A percentile compares a stretch with the other conserved stretches of the same genome.
Evolutionary conservation across 2,113 vertebrate species (phyloP).

Genomic region (Mobula hypostoma): DNA sequence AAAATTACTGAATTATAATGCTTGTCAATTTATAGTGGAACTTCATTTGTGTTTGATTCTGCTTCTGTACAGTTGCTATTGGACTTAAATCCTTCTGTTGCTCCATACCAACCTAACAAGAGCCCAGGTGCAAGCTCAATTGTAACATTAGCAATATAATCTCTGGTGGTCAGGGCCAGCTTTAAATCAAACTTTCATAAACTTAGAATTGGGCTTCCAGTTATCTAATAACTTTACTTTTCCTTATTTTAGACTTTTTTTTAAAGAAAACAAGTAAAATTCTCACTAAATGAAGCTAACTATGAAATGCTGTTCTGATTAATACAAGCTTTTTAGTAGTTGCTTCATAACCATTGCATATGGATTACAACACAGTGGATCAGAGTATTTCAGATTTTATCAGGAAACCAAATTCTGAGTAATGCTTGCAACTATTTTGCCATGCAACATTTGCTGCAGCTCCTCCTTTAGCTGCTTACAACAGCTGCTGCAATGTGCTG

Average conservation of each 20-base stretch:
- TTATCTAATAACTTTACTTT: not conserved
- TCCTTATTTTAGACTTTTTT: not conserved
- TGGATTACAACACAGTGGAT: not conserved
- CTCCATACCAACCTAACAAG: not conserved
- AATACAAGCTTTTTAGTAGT: not conserved
- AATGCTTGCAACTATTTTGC: not conserved
- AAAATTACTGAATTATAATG: conserved; percentile 19
- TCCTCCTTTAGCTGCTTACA: no score
- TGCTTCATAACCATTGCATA: not conserved
- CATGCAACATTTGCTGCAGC: not conserved
- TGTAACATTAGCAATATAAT: not conserved
- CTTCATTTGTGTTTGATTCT: not conserved
- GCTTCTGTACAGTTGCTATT: not conserved
- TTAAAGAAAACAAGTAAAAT: not conserved
- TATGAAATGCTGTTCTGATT: not conserved
- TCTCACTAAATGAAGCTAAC: not conserved
- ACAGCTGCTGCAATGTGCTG: no score
- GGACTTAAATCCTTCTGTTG: not conserved
- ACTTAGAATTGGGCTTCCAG: not conserved
- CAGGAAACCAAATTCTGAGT: not conserved
- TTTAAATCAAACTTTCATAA: not conserved
- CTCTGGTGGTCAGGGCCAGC: not conserved
- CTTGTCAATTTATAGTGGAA: not conserved
- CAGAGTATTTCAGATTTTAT: not conserved
- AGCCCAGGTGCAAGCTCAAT: not conserved